Conservation (phyloP, 2,888 invertebrate species). For the Spisula subtruncata region DNA sequence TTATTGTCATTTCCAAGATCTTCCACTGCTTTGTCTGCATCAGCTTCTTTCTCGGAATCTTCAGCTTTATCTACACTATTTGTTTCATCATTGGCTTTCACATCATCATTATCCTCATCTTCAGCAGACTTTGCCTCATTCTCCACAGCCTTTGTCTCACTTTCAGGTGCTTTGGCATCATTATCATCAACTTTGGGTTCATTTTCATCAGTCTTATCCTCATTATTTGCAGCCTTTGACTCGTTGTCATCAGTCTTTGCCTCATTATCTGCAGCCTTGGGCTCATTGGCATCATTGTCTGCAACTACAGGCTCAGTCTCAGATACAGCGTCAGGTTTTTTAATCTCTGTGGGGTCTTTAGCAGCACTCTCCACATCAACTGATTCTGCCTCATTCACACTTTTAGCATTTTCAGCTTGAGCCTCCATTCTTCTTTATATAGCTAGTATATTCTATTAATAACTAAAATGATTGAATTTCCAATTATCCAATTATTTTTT, state of each 20-base stretch:
- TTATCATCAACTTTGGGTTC: not conserved
- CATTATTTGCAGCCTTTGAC: not conserved
- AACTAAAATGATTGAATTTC: too few relatives aligned
- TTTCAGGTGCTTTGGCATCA: not conserved
- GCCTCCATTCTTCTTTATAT: not conserved
- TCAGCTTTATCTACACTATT: slow-evolving; percentile 11
- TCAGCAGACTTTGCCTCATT: slow-evolving; percentile 2
- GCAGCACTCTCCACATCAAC: not conserved
- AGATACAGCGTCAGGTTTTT: slow-evolving; percentile 8
- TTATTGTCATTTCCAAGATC: not conserved
- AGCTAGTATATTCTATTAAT: too few relatives aligned
- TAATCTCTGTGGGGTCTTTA: not conserved
- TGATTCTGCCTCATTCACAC: not conserved
- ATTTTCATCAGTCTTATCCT: not conserved
- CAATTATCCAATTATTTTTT: too few relatives aligned
- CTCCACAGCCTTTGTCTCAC: not conserved
- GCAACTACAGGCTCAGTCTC: not conserved
- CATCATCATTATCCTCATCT: not conserved
- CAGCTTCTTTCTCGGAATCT: not conserved
- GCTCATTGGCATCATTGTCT: slow-evolving; percentile 29
- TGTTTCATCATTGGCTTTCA: slow-evolving; percentile 22
- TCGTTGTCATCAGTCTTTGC: slow-evolving; percentile 6
- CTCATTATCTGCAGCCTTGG: not conserved
- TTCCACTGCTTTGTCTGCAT: not conserved
- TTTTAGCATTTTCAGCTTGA: not conserved